Percentiles rank a stretch among this genome's conserved stretches.
Conservation (phyloP, 2,797 vertebrate genomes). For the Delichon dasypus region DNA sequence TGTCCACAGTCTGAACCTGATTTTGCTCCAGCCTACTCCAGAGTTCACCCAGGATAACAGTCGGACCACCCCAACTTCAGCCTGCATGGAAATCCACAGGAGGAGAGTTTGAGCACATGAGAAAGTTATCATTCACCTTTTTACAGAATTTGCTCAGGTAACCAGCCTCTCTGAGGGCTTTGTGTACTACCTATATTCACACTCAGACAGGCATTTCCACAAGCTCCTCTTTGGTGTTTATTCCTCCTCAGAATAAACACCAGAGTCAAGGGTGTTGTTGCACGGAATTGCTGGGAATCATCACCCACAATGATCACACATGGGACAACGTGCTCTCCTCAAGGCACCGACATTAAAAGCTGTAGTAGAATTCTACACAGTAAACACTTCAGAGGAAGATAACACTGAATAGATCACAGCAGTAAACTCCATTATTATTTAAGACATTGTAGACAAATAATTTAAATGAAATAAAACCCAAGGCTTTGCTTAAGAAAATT, state of each 20-base stretch:
- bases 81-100: not conserved
- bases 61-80: fast-evolving
- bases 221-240: not conserved
- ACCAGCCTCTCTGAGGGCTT: not conserved
- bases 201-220: not conserved
- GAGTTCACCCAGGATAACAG: not conserved
- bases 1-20: not conserved
- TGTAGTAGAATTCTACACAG: not conserved
- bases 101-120: not conserved
- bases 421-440: not conserved
- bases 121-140: fast-evolving
- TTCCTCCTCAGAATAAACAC: not conserved
- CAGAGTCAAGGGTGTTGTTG: not conserved
- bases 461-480: not conserved
- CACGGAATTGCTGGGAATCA: not conserved
- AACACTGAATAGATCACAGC: not conserved
- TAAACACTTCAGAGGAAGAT: not conserved
- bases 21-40: not conserved
- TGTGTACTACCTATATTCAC: not conserved
- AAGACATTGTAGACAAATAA: not conserved
- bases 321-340: not conserved
- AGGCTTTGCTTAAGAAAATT: not conserved
- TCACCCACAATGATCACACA: not conserved
- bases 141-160: not conserved
- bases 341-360: not conserved